These are phyloP conservation scores for Ammodytes dubius DNA, from an alignment of 2,113 vertebrate genomes.

Conservation along the genomic window DNA sequence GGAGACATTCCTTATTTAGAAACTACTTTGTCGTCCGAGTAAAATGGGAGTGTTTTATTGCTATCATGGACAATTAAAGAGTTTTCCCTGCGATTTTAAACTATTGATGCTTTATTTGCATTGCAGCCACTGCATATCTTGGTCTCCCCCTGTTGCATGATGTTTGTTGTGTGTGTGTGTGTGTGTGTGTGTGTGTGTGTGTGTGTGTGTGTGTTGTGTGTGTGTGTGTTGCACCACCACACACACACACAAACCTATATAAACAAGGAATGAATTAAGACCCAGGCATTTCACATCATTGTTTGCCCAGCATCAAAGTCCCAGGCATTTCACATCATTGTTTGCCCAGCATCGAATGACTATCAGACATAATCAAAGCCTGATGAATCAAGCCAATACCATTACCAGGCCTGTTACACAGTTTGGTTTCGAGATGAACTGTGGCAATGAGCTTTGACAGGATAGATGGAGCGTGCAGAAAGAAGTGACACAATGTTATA, in stretches of 20 bases:
- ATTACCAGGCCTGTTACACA: constrained; percentile 63
- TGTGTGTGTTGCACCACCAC: no score
- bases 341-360: constrained; percentile 52
- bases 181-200: no score
- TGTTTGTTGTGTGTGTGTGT: not conserved
- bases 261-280: not conserved
- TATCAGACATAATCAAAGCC: constrained; percentile 69
- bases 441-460: constrained; percentile 52
- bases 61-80: constrained; percentile 32
- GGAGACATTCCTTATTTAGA: constrained; percentile 40
- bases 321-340: constrained; percentile 33
- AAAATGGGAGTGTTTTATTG: constrained; percentile 7
- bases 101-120: constrained; percentile 12
- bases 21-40: constrained; percentile 47
- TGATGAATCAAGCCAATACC: constrained; percentile 60
- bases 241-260: no score
- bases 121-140: not conserved
- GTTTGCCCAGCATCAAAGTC: constrained; percentile 47
- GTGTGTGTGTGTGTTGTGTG: no score
- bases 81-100: constrained; percentile 36
- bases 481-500: constrained; percentile 56
- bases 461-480: constrained; percentile 56
- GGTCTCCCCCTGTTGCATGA: not conserved
- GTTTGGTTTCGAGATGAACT: constrained; percentile 60
- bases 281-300: constrained; percentile 29